A percentile compares a stretch with the other conserved stretches of the same genome.
Evolutionary conservation across 2,113 vertebrate species (phyloP).

Genomic region (Calonectris borealis): DNA sequence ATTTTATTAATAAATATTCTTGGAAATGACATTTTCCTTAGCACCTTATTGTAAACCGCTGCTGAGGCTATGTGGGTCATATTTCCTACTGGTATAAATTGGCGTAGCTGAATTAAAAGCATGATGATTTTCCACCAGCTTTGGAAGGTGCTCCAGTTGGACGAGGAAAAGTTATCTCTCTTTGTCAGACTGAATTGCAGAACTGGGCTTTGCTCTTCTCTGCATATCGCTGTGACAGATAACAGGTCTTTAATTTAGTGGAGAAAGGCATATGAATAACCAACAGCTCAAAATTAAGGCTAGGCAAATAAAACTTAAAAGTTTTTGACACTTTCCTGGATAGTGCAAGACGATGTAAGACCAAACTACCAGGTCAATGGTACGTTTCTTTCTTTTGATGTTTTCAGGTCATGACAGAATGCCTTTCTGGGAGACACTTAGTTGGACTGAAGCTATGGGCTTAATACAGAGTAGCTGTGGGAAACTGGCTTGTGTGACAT

Average conservation of each 20-base stretch:
- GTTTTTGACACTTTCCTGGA: neutral
- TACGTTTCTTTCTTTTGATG: neutral
- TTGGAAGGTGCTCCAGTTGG: neutral
- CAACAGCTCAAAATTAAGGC: neutral
- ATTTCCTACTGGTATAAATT: neutral
- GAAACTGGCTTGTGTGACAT: neutral
- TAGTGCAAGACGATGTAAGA: neutral
- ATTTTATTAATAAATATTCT: conserved; percentile 25
- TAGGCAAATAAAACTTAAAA: neutral
- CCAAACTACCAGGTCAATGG: neutral
- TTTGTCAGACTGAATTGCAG: conserved; percentile 15
- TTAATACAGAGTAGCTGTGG: neutral
- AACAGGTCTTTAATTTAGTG: neutral
- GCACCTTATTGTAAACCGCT: neutral
- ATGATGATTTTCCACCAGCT: neutral
- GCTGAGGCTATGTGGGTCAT: neutral
- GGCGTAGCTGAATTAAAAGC: neutral
- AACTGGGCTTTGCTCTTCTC: neutral
- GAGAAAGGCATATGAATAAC: neutral
- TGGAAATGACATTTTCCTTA: neutral
- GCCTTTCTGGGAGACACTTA: neutral
- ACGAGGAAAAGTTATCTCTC: neutral
- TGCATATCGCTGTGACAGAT: neutral
- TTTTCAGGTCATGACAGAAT: neutral
- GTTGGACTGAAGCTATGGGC: neutral